Evolutionary conservation across 2,113 vertebrate genomes (phyloP).

Genomic region (Plectropomus leopardus): DNA sequence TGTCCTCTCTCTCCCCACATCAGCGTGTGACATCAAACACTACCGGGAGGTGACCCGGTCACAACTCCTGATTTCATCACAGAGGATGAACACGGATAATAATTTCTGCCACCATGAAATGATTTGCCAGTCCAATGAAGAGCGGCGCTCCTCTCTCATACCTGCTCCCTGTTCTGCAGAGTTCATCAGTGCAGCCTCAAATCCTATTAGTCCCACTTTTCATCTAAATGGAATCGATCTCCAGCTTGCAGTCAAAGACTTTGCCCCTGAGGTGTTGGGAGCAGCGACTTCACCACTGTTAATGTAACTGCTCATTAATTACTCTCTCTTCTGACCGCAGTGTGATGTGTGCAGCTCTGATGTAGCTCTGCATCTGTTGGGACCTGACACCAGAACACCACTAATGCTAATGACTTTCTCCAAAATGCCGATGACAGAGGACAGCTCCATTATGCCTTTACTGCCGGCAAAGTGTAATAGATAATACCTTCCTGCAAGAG

Average conservation of each 20-base stretch:
- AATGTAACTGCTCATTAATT: slow-evolving; percentile 2
- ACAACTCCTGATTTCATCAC: background rate
- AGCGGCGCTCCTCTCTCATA: background rate
- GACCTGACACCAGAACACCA: background rate
- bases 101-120: background rate
- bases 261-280: background rate
- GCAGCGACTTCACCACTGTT: slow-evolving; percentile 10
- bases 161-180: background rate
- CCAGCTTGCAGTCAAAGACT: slow-evolving; percentile 3
- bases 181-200: slow-evolving; percentile 1
- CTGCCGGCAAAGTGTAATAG: background rate
- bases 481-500: background rate
- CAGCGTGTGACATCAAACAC: slow-evolving; percentile 3
- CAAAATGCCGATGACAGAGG: background rate
- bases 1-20: background rate
- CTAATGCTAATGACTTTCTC: background rate
- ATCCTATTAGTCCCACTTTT: background rate
- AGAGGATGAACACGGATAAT: background rate
- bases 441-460: background rate
- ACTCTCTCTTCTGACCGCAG: background rate
- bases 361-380: background rate
- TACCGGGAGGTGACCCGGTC: background rate
- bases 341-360: background rate
- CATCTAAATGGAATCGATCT: slow-evolving; percentile 23
- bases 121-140: background rate